These are phyloP conservation scores for Melikaiella ostensackeni DNA, from an alignment of 2,888 invertebrate species.

Conservation along the genomic window DNA sequence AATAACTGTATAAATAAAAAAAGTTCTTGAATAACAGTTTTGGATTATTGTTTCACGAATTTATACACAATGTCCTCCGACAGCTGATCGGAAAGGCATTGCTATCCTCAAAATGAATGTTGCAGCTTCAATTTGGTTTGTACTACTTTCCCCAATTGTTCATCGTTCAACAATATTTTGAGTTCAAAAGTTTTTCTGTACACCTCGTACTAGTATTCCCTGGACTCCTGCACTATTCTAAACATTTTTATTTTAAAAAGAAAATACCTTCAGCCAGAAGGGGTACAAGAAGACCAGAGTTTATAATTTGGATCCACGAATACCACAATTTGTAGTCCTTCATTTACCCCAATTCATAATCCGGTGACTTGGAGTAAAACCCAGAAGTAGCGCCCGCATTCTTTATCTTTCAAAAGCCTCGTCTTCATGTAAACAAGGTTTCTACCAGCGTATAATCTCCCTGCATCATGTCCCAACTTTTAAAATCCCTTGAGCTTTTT, in stretches of 20 bases:
- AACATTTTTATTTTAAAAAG: not conserved
- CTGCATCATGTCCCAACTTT: not conserved
- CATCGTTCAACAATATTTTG: no score
- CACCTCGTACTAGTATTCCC: no score
- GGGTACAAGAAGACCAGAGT: not conserved
- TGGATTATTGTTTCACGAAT: no score
- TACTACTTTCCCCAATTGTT: no score
- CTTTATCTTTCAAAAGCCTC: not conserved
- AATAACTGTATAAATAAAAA: no score
- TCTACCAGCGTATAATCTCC: not conserved
- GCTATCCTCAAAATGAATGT: no score
- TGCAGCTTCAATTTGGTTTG: no score
- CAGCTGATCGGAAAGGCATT: no score
- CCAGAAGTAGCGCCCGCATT: not conserved
- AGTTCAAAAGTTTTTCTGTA: no score
- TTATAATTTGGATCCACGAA: not conserved
- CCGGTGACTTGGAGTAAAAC: not conserved
- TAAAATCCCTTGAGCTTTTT: not conserved
- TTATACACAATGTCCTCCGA: no score
- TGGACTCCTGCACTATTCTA: no score
- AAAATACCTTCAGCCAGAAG: not conserved
- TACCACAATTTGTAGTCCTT: constrained; percentile 8
- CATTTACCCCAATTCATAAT: constrained; percentile 9
- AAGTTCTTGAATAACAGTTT: no score
- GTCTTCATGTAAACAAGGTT: constrained; percentile 1